Evolutionary conservation across 2,113 vertebrate genomes (phyloP), one percentile per base, ranked within the genome.

Genomic region (Ochotona princeps): DNA sequence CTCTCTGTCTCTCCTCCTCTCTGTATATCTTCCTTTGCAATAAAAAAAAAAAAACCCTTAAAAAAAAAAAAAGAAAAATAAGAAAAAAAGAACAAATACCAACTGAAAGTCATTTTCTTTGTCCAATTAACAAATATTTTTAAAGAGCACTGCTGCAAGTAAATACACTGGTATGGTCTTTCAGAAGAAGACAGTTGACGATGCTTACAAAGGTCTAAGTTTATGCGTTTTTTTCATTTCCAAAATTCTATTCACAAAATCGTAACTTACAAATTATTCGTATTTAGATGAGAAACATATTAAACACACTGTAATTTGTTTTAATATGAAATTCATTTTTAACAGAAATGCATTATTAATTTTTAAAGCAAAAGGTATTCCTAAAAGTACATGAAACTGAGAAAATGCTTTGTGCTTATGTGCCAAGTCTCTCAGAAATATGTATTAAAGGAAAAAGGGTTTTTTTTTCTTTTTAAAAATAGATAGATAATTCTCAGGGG

Each of bases 251-350:
- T 38, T 92, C 38, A 38, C 14, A 84, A 20, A 84, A 60, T 87
- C 7, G 38, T 67, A 61, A 73, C 14, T 84, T 80, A 80, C 21
- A 7, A 92, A 91, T 91, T 32, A 90, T 9, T 84, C 38, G 54
- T 35, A 67, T 32, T 91, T 89, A 92, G 7, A 69, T 47, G 23
- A 87, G 54, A 95, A 88, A 49, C 38, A 70, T 54, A 76, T 23
- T 85, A 1, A 63, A 84, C 80, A 80, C 21, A 87, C 21, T 73
- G 20, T 82, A 47, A 28, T 70, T 72, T 81, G 20, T 73, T 93
- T 85, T 78, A 87, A 78, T 83, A 28, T 78, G 35, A 87, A 91
- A 80, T 87, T 95, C 60, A 91, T 44, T 47, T 80, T 86, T 26
- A 90, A 76, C 1, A 89, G 44, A 85, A 90, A 95, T 63, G 8